A percentile compares a stretch with the other conserved stretches of the same genome.
These are phyloP conservation scores for Cephus cinctus DNA, from an alignment of 1,140 invertebrate species.

Conservation along the genomic window DNA sequence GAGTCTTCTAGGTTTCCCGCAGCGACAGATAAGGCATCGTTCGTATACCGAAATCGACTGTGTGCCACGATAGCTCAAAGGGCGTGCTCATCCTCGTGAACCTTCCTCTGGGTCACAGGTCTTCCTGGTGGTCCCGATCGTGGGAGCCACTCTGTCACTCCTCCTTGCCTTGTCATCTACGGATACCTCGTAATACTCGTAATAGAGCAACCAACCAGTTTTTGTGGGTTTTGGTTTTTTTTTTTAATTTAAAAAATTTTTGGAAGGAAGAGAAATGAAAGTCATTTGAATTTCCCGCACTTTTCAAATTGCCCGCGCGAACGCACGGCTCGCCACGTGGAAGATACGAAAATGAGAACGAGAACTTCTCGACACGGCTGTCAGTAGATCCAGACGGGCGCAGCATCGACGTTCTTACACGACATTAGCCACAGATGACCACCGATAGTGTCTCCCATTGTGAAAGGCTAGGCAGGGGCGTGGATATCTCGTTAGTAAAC, in stretches of 20 bases:
- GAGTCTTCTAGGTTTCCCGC: constrained; percentile 25
- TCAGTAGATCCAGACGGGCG: constrained; percentile 37
- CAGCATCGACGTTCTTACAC: constrained; percentile 43
- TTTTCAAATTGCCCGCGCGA: too few species aligned
- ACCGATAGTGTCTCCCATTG: constrained; percentile 47
- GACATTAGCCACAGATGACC: constrained; percentile 50
- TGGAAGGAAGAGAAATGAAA: too few species aligned
- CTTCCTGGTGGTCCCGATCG: constrained; percentile 31
- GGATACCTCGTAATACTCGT: too few species aligned
- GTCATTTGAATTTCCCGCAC: too few species aligned
- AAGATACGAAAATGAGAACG: too few species aligned
- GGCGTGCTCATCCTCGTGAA: too few species aligned
- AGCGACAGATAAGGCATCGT: constrained; percentile 20
- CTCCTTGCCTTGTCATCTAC: too few species aligned
- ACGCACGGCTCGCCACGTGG: too few species aligned
- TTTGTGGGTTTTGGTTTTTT: constrained; percentile 8
- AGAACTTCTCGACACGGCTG: constrained; percentile 19
- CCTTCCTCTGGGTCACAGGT: constrained; percentile 30
- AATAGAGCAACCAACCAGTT: too few species aligned
- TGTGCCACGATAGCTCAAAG: constrained; percentile 31
- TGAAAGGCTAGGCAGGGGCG: constrained; percentile 39
- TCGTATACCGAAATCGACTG: constrained; percentile 27
- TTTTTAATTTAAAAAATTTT: not conserved
- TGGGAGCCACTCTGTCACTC: constrained; percentile 12
- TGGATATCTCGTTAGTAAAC: constrained; percentile 38